Percentiles rank a stretch among this genome's conserved stretches.
Evolutionary conservation across 1,140 invertebrate genomes (phyloP).

Genomic region (Monomorium pharaonis): DNA sequence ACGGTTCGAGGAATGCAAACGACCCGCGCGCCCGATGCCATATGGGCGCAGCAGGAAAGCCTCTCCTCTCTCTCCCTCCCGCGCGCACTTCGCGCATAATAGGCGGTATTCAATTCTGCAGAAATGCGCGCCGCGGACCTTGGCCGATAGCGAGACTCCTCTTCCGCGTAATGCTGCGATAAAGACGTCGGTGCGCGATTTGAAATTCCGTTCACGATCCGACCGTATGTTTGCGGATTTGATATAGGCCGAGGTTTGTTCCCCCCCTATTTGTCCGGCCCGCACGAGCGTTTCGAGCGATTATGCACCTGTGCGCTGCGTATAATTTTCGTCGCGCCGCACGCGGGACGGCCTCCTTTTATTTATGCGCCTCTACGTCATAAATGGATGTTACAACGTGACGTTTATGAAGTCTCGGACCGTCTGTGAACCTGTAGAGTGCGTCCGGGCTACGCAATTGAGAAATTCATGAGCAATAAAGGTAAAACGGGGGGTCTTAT

Average conservation of each 20-base stretch:
- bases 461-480: conserved; percentile 46
- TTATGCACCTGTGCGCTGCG: neutral
- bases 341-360: neutral
- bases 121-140: too few species aligned
- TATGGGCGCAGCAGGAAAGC: conserved; percentile 56
- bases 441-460: conserved; percentile 8
- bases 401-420: neutral
- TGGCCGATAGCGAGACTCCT: neutral
- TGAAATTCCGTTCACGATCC: conserved; percentile 27
- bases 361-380: neutral
- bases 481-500: neutral
- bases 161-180: neutral
- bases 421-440: neutral
- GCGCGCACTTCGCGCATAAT: conserved; percentile 42
- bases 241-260: conserved; percentile 16
- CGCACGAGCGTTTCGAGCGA: too few species aligned
- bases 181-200: conserved; percentile 30
- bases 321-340: neutral
- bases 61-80: too few species aligned
- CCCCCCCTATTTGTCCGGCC: neutral
- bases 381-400: neutral
- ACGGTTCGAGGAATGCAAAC: conserved; percentile 33
- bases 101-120: conserved; percentile 41
- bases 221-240: neutral
- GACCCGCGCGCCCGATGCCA: conserved; percentile 44